Base-by-base conservation (phyloP, 2,888 invertebrate genomes). In the Gymnosoma rotundatum region DNA sequence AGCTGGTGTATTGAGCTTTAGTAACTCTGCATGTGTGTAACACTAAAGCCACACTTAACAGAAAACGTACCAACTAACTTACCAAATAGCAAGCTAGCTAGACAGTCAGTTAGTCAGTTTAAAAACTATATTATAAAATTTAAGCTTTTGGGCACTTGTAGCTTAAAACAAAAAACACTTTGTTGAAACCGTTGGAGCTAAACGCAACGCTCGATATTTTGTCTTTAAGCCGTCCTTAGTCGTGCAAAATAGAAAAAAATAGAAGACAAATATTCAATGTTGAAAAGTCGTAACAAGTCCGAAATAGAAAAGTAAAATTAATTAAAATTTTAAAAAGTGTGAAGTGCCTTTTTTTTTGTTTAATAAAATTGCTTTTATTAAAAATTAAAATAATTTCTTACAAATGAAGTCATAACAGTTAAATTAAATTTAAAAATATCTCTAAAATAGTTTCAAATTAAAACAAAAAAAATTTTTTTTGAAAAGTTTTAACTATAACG, bases 121-220 rank as follows among this genome's bases (percentile, higher is more conserved):
- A 45, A 52, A 25, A 70, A 82, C 50, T 76, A 52, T 82, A 75
- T 52, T 50, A 25, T 52, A 63, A 70, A 75, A 81, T 32, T 70
- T 38, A 81, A 81, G 84, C 84, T 84, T 86, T 86, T 86, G 79
- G 85, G 83, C 87, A 73, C 76, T 82, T 83, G 81, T 81, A 83
- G 86, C 85, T 81, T 78, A 42, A 84, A 84, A 83, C 81, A 80
- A 84, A 82, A 88, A 88, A 88, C 90, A 90, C 88, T 90, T 89
- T 87, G 88, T 85, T 90, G 88, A 87, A 90, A 88, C 89, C 88
- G 89, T 87, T 90, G 88, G 87, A 89, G 88, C 88, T 87, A 90
- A 88, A 89, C 90, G 88, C 88, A 90, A 89, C 89, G 88, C 76
- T 83, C 76, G 79, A 42, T 60, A 64, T 73, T 66, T 79, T 60